Evolutionary conservation across 1,140 invertebrate species (phyloP).

Genomic region (Lucilia cuprina): DNA sequence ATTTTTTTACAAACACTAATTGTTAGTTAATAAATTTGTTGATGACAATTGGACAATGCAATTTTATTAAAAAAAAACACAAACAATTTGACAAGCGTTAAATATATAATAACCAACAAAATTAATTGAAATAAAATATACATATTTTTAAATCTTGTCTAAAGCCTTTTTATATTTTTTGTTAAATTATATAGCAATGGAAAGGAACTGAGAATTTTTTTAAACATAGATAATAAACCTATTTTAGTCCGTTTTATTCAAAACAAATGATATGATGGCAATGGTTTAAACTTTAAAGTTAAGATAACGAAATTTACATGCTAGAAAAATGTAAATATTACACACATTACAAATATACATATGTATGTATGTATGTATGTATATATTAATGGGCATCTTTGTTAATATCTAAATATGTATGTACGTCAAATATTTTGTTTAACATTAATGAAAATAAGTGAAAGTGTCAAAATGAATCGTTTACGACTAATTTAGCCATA

Average conservation of each 20-base stretch:
- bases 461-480: constrained; percentile 23
- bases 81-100: background rate
- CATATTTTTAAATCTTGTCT: no score
- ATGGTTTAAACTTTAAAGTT: no score
- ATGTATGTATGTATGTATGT: background rate
- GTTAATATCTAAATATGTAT: no score
- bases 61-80: background rate
- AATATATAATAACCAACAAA: background rate
- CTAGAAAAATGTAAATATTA: background rate
- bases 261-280: no score
- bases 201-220: no score
- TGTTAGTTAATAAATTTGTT: background rate
- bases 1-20: background rate
- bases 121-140: background rate
- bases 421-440: background rate
- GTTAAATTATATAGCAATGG: no score
- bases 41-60: background rate
- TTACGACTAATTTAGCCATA: background rate
- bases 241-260: no score
- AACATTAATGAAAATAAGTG: background rate
- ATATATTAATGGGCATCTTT: no score
- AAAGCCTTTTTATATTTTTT: no score
- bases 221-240: no score
- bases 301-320: background rate
- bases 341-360: background rate